Conservation (phyloP, 2,113 vertebrate species). For the Litocranius walleri region DNA sequence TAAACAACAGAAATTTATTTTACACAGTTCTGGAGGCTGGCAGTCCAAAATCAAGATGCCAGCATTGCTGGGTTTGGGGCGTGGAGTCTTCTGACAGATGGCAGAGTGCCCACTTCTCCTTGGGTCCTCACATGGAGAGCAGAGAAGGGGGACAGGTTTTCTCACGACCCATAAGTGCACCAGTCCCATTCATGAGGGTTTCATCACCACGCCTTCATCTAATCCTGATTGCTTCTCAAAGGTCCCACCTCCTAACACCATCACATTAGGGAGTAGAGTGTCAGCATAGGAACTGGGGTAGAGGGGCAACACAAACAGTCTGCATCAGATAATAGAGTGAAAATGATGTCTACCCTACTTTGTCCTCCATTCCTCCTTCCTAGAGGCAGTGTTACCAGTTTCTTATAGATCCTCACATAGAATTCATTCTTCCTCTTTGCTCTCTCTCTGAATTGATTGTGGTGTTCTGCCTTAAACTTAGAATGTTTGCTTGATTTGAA, state of each 20-base stretch:
- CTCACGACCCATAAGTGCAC: neutral
- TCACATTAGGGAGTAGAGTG: neutral
- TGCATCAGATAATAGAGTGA: neutral
- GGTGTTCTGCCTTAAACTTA: neutral
- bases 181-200: neutral
- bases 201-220: neutral
- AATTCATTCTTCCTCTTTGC: accelerated
- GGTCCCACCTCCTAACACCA: neutral
- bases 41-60: neutral
- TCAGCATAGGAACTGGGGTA: neutral
- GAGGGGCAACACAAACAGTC: neutral
- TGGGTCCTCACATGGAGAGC: neutral
- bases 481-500: neutral
- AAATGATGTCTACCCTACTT: neutral
- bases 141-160: neutral
- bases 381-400: neutral
- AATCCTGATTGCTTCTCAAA: neutral
- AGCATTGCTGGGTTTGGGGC: neutral
- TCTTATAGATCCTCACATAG: neutral
- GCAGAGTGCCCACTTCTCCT: neutral
- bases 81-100: too few relatives aligned
- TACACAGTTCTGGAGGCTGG: neutral
- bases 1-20: neutral
- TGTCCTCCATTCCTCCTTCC: neutral
- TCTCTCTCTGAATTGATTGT: neutral